These are phyloP conservation scores for Agonopterix arenella DNA, from an alignment of 2,888 invertebrate species.

Conservation along the genomic window DNA sequence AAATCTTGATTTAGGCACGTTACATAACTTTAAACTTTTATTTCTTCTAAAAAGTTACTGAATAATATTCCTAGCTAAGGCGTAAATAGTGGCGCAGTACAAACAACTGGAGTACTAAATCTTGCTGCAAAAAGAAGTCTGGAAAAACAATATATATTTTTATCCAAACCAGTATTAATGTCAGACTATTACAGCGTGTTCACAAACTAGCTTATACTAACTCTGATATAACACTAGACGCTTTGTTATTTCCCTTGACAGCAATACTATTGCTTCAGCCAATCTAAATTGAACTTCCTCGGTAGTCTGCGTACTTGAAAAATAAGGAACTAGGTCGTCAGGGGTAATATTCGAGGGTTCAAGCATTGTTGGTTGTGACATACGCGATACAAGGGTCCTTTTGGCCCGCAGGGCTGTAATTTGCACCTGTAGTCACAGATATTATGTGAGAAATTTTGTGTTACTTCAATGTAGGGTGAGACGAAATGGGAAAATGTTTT, in stretches of 20 bases:
- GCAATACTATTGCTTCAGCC: slow-evolving; percentile 57
- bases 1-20: not conserved
- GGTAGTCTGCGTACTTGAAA: slow-evolving; percentile 27
- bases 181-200: slow-evolving; percentile 21
- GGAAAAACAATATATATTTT: not conserved
- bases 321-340: slow-evolving; percentile 12
- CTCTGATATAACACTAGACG: slow-evolving; percentile 10
- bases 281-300: slow-evolving; percentile 40
- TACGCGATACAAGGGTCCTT: slow-evolving; percentile 52
- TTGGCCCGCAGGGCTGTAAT: slow-evolving; percentile 54
- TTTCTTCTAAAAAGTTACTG: too few species aligned
- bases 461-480: slow-evolving; percentile 38
- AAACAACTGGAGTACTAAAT: too few species aligned
- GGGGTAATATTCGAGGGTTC: slow-evolving; percentile 37
- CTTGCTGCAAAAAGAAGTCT: not conserved
- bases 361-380: slow-evolving; percentile 33
- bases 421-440: slow-evolving; percentile 66
- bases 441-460: slow-evolving; percentile 65
- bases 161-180: slow-evolving; percentile 23
- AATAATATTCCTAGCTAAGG: too few species aligned
- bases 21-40: not conserved
- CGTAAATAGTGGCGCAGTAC: too few species aligned
- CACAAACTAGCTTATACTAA: slow-evolving; percentile 30
- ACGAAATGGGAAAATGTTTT: slow-evolving; percentile 19
- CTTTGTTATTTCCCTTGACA: slow-evolving; percentile 63